Conservation (phyloP, 2,113 vertebrate species). For the Aspiorhynchus laticeps region DNA sequence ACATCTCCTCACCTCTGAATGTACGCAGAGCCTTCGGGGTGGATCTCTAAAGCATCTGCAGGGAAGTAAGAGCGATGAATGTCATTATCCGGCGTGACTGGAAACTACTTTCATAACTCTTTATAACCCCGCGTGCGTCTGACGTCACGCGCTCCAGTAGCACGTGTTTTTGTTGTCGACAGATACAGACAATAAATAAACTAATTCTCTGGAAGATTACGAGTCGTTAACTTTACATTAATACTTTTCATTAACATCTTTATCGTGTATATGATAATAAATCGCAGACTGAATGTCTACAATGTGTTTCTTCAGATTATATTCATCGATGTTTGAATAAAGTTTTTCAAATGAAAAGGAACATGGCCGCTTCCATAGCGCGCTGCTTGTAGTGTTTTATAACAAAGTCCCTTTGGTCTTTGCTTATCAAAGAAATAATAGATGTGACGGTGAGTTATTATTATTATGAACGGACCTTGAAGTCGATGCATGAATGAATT, state of each 20-base stretch:
- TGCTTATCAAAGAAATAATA: not conserved
- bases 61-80: not conserved
- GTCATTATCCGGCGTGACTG: not conserved
- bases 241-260: not conserved
- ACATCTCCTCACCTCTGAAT: not conserved
- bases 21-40: not conserved
- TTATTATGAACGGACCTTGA: not conserved
- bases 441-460: slow-evolving; percentile 34
- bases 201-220: not conserved
- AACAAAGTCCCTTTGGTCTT: not conserved
- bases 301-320: not conserved
- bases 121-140: not conserved
- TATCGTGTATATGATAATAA: not conserved
- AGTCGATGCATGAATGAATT: not conserved
- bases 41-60: not conserved
- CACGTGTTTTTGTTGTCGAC: slow-evolving; percentile 2
- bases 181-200: not conserved
- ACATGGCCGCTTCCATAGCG: slow-evolving; percentile 47
- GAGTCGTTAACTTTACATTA: not conserved
- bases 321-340: not conserved
- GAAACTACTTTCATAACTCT: slow-evolving; percentile 50
- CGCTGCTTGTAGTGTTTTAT: not conserved
- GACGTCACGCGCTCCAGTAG: not conserved
- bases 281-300: not conserved
- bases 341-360: slow-evolving; percentile 30